Evolutionary conservation across 2,888 invertebrate genomes (phyloP).

Genomic region (Dascillus cervinus): DNA sequence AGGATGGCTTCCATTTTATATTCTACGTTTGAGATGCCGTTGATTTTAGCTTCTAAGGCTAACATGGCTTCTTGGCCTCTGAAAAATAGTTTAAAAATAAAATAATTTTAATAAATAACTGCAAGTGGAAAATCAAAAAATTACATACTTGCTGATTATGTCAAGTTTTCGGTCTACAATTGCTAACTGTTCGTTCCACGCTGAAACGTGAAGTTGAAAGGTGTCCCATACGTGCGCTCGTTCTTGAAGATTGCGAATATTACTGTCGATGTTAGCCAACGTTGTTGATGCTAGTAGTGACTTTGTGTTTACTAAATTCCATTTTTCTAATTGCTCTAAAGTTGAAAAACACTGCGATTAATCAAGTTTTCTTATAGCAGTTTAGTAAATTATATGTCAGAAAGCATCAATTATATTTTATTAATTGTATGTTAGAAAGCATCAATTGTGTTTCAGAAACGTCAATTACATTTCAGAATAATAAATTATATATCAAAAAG

Average conservation of each 20-base stretch:
- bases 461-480: too few relatives aligned
- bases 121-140: background rate
- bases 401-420: too few relatives aligned
- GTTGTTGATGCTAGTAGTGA: constrained; percentile 37
- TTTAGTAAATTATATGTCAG: too few relatives aligned
- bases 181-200: constrained; percentile 48
- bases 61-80: constrained; percentile 40
- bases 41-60: constrained; percentile 33
- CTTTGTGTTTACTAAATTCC: constrained; percentile 42
- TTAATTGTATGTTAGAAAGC: too few relatives aligned
- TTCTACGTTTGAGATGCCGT: constrained; percentile 36
- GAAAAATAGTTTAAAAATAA: constrained; percentile 16
- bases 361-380: too few relatives aligned
- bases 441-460: too few relatives aligned
- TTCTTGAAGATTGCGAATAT: constrained; percentile 44
- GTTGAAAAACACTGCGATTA: too few relatives aligned
- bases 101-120: constrained; percentile 10
- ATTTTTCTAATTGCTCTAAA: constrained; percentile 40
- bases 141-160: constrained; percentile 40
- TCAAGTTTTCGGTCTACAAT: constrained; percentile 45
- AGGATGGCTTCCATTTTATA: constrained; percentile 38
- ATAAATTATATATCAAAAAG: too few relatives aligned
- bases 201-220: constrained; percentile 46
- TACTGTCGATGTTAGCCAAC: constrained; percentile 41
- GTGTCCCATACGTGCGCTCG: constrained; percentile 48